Evolutionary conservation across 2,113 vertebrate genomes (phyloP).

Genomic region (Progne subis): DNA sequence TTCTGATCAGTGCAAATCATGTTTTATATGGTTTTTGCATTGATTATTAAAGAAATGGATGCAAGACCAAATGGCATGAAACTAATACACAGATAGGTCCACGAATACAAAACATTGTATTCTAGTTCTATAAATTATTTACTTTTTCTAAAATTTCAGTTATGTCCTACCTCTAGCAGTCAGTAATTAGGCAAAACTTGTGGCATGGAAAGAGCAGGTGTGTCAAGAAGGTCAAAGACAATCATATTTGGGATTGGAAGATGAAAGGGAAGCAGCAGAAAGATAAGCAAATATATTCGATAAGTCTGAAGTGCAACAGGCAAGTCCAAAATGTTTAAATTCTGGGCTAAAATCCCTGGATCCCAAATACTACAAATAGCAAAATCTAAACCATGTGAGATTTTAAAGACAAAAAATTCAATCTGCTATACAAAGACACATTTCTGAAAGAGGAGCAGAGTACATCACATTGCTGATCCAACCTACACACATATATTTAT

Average conservation of each 20-base stretch:
- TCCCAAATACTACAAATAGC: background rate
- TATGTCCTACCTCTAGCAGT: background rate
- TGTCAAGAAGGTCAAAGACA: background rate
- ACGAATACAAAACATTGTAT: background rate
- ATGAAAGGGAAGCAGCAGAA: background rate
- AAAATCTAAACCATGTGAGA: background rate
- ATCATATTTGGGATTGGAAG: background rate
- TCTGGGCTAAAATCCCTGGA: background rate
- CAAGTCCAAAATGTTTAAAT: background rate
- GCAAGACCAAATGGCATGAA: background rate
- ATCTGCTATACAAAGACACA: rapidly evolving
- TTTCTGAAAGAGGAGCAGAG: background rate
- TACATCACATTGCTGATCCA: background rate
- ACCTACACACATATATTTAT: background rate
- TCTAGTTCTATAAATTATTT: background rate
- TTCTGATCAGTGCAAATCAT: background rate
- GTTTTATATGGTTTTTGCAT: rapidly evolving
- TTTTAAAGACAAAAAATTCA: background rate
- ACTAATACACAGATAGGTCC: background rate
- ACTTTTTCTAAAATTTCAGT: background rate
- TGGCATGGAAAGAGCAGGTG: background rate
- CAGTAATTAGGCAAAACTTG: background rate
- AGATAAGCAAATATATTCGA: background rate
- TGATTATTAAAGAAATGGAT: background rate
- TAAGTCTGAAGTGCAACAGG: background rate